These are phyloP conservation scores for Sapayoa aenigma DNA, from an alignment of 2,113 vertebrate species.

Conservation along the genomic window DNA sequence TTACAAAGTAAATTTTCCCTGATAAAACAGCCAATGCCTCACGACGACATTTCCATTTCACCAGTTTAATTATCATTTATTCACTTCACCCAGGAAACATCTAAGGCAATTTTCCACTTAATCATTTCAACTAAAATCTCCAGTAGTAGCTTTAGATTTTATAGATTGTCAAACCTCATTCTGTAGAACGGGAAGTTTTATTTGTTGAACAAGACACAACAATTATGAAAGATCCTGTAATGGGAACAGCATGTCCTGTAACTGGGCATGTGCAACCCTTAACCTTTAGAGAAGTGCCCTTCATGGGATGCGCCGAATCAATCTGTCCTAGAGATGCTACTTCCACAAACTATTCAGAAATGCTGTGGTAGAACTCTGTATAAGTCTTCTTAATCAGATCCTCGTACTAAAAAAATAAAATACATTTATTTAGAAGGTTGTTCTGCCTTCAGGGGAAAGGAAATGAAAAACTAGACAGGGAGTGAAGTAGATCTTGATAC, in stretches of 20 bases:
- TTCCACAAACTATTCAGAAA: background rate
- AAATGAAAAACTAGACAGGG: background rate
- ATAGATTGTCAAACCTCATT: slow-evolving; percentile 12
- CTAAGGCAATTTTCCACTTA: slow-evolving; percentile 66
- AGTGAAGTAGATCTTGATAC: background rate
- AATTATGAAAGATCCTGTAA: background rate
- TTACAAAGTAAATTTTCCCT: slow-evolving; percentile 8
- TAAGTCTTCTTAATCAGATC: background rate
- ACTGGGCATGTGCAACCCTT: background rate
- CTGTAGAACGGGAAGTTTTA: slow-evolving; percentile 14
- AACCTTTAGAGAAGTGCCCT: background rate
- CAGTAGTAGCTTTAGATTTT: slow-evolving; percentile 16
- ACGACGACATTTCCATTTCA: slow-evolving; percentile 48
- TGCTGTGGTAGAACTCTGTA: background rate
- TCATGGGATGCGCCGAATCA: background rate
- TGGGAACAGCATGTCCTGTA: background rate
- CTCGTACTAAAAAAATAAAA: slow-evolving; percentile 11
- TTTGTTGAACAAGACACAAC: background rate
- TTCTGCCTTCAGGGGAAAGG: background rate
- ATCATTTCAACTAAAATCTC: slow-evolving; percentile 56
- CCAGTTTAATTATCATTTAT: slow-evolving; percentile 68
- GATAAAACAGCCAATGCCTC: background rate
- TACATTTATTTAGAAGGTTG: background rate
- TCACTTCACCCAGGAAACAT: slow-evolving; percentile 64
- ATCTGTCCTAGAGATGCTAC: background rate